These are phyloP conservation scores for Brachyopa scutellaris DNA, from an alignment of 2,888 invertebrate genomes.

Conservation along the genomic window DNA sequence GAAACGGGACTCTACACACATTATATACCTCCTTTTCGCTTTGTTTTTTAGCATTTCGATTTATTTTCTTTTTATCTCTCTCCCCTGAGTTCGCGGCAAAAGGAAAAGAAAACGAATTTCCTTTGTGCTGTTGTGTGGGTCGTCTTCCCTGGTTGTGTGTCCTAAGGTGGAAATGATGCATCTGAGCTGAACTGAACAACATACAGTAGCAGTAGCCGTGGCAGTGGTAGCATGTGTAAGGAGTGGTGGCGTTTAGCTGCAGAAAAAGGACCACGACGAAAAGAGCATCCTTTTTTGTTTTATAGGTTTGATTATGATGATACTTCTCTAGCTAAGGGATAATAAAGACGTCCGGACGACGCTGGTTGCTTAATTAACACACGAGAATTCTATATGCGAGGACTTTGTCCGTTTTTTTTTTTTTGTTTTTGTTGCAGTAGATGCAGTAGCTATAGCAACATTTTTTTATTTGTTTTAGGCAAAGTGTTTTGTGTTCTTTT, in stretches of 20 bases:
- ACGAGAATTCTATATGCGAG: constrained; percentile 40
- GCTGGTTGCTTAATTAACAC: constrained; percentile 71
- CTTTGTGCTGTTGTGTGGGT: constrained; percentile 62
- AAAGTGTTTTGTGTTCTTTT: constrained; percentile 30
- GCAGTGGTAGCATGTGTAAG: constrained; percentile 5
- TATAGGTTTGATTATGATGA: constrained; percentile 48
- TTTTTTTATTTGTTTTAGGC: constrained; percentile 28
- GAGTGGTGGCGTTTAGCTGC: constrained; percentile 38
- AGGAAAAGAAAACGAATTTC: constrained; percentile 53
- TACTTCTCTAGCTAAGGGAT: constrained; percentile 50
- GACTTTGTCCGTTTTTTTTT: constrained; percentile 31
- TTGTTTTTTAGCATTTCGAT: constrained; percentile 25
- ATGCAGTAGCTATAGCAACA: constrained; percentile 16
- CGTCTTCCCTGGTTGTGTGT: constrained; percentile 42
- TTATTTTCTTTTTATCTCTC: constrained; percentile 53
- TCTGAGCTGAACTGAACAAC: constrained; percentile 17
- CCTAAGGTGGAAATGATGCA: constrained; percentile 56
- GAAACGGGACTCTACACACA: constrained; percentile 46
- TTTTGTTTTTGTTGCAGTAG: constrained; percentile 44
- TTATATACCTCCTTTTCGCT: constrained; percentile 30
- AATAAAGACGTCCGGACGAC: constrained; percentile 63
- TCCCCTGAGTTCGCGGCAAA: constrained; percentile 47
- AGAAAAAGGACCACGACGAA: constrained; percentile 62
- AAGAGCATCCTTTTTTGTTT: constrained; percentile 67
- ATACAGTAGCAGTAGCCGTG: neutral